Evolutionary conservation across 1,140 invertebrate genomes (phyloP), one percentile per base, ranked within the genome.

Genomic region (Chymomyza costata): DNA sequence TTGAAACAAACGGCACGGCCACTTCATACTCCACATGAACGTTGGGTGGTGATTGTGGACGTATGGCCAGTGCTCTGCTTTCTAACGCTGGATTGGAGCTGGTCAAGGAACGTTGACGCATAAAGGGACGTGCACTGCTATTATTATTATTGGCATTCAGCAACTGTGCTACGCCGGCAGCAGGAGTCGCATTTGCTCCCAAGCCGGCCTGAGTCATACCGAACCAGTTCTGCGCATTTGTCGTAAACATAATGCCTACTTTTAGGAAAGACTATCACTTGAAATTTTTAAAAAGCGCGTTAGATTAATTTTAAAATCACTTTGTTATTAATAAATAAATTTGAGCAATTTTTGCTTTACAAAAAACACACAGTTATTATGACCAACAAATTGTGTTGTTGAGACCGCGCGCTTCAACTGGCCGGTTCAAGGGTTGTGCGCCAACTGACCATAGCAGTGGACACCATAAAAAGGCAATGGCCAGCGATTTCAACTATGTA

Each of bases 11-110:
- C 15, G 84, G 84, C 38, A 86, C 67, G 1, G 84, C 60, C 28
- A 86, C 69, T 51, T 86, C 82, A 43, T 86, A 86, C 39, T 85
- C 69, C 44, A 86, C 82, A 38, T 85, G 84, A 39, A 83, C 40
- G 53, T 82, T 82, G 21, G 62, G 40, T 15, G 66, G 78, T 15
- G 74, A 74, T 46, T 65, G 73, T 17, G 65, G 69, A 11, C 54
- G 47, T 14, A 54, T 0, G 6, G 66, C 37, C 2, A 70, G 6
- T 1, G 71, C 48, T 10, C 14, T 11, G 21, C 83, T 65, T 21
- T 82, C 83, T 41, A 84, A 41, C 13, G 64, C 51, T 16, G 78
- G 69, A 78, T 85, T 86, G n/a, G 83, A 85, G 35, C 64, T 82
- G 14, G 80, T 73, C 31, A 84, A 41, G 21, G 65, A 64, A 45